Evolutionary conservation across 2,797 vertebrate genomes (phyloP).

Genomic region (Novumbra hubbsi): DNA sequence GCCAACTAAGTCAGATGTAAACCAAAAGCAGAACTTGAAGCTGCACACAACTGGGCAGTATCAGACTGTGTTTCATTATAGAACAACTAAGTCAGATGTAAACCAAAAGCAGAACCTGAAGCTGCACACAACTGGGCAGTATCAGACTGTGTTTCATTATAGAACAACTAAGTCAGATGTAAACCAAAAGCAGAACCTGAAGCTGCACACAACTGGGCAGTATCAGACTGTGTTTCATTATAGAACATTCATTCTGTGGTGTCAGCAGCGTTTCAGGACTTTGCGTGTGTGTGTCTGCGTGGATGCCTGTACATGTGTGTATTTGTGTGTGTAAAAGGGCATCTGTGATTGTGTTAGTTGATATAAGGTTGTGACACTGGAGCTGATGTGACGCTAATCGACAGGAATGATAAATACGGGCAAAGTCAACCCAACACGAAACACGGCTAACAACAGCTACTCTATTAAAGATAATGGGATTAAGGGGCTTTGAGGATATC

Average conservation of each 20-base stretch:
- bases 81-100: neutral
- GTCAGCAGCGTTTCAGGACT: neutral
- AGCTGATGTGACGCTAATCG: conserved; percentile 42
- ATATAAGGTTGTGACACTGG: conserved; percentile 8
- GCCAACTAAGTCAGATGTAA: neutral
- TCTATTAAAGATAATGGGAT: conserved; percentile 33
- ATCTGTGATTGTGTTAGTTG: conserved; percentile 6
- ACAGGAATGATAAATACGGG: conserved; percentile 28
- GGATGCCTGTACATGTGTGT: neutral
- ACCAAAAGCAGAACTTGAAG: neutral
- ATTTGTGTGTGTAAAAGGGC: neutral
- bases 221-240: neutral
- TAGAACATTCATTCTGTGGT: neutral
- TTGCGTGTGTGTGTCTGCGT: neutral
- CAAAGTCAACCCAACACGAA: neutral
- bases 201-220: neutral
- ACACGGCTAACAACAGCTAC: conserved; percentile 7
- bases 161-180: neutral
- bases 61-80: neutral
- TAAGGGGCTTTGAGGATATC: conserved; percentile 25
- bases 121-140: neutral
- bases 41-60: neutral
- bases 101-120: neutral
- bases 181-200: neutral
- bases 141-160: neutral